A percentile compares a stretch with the other conserved stretches of the same genome.
phyloP scores from a whole-genome alignment of 2,888 invertebrate genomes.

The Eumerus sabulonum region DNA sequence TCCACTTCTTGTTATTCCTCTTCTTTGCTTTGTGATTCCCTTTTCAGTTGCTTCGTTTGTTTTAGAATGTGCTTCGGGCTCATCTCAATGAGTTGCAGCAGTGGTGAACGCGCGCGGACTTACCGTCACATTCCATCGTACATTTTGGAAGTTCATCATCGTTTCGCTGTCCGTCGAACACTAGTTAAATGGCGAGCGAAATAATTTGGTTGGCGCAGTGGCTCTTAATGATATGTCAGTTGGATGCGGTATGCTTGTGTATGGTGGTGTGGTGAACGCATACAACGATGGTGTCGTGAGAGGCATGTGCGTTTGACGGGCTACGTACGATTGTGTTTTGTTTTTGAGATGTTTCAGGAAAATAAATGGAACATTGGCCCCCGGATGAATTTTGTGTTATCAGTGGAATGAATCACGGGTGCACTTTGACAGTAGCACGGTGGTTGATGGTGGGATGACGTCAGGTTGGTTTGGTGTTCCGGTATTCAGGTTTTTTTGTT shows the following conservation, averaged over 20 bases:
- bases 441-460: conserved; percentile 52
- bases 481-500: conserved; percentile 56
- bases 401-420: conserved; percentile 59
- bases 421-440: conserved; percentile 57
- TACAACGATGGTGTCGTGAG: no score
- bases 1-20: conserved; percentile 6
- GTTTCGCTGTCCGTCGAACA: conserved; percentile 68
- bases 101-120: conserved; percentile 65
- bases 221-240: conserved; percentile 14
- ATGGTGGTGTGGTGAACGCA: no score
- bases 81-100: conserved; percentile 59
- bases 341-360: conserved; percentile 20
- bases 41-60: conserved; percentile 13
- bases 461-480: conserved; percentile 54
- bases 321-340: neutral
- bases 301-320: conserved; percentile 12
- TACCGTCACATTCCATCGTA: conserved; percentile 66
- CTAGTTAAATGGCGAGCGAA: conserved; percentile 62
- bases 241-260: conserved; percentile 5
- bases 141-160: conserved; percentile 68
- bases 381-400: conserved; percentile 66
- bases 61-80: conserved; percentile 34
- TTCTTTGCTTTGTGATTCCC: conserved; percentile 21
- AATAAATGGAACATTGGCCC: conserved; percentile 69
- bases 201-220: conserved; percentile 55